phyloP scores from a whole-genome alignment of 2,797 vertebrate genomes.

The Chanos chanos region DNA sequence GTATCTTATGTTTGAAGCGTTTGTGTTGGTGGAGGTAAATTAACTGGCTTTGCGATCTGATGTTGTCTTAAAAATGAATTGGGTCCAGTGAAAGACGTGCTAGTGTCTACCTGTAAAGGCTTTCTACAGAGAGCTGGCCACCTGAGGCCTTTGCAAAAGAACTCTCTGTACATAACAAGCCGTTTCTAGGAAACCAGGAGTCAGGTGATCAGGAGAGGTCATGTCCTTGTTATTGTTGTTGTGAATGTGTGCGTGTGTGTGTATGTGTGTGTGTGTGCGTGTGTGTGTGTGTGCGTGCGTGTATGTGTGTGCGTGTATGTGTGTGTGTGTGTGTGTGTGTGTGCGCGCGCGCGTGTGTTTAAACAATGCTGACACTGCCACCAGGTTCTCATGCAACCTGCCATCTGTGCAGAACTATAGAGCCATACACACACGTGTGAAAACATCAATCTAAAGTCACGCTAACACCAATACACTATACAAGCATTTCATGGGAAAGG shows the following conservation, averaged over 20 bases:
- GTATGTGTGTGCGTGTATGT: slow-evolving; percentile 10
- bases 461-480: not conserved
- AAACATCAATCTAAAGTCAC: not conserved
- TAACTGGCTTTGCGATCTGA: too few species aligned
- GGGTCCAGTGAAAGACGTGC: too few species aligned
- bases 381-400: slow-evolving; percentile 23
- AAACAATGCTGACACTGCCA: slow-evolving; percentile 6
- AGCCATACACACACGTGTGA: slow-evolving; percentile 1
- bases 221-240: not conserved
- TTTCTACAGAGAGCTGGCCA: too few species aligned
- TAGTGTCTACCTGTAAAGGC: too few species aligned
- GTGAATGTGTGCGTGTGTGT: not conserved
- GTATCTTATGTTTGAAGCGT: too few species aligned
- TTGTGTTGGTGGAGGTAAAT: too few species aligned
- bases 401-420: slow-evolving; percentile 21
- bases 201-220: slow-evolving; percentile 24
- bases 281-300: not conserved
- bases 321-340: slow-evolving; percentile 6
- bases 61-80: too few species aligned
- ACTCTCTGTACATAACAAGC: not conserved
- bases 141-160: too few species aligned
- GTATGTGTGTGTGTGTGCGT: not conserved
- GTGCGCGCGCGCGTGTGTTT: not conserved
- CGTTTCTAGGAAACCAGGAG: slow-evolving; percentile 12
- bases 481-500: not conserved